These are phyloP conservation scores for Drosophila takahashii DNA, from an alignment of 1,140 invertebrate species.

Conservation along the genomic window DNA sequence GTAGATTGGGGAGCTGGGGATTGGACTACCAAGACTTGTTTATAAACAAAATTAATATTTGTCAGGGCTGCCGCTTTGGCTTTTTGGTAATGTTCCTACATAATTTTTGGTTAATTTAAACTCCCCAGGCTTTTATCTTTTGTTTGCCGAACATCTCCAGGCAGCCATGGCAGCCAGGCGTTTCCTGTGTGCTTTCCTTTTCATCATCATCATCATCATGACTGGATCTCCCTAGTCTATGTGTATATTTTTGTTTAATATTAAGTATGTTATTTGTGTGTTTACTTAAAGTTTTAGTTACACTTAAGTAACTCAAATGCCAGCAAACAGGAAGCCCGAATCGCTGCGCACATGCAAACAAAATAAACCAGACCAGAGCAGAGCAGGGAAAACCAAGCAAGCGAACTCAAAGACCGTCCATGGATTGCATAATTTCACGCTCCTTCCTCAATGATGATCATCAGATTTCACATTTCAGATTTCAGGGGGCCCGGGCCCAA, in stretches of 20 bases:
- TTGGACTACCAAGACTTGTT: constrained; percentile 35
- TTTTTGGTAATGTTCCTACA: constrained; percentile 77
- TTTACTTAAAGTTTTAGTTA: constrained; percentile 83
- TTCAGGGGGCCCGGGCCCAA: constrained; percentile 42
- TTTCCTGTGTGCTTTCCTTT: constrained; percentile 66
- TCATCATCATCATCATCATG: constrained; percentile 33
- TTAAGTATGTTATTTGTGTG: constrained; percentile 83
- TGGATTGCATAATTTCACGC: constrained; percentile 80
- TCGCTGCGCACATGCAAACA: constrained; percentile 75
- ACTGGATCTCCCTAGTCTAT: constrained; percentile 44
- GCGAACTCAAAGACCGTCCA: constrained; percentile 13
- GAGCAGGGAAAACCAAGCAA: neutral
- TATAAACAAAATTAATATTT: constrained; percentile 83
- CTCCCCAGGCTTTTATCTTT: constrained; percentile 79
- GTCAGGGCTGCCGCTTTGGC: constrained; percentile 59
- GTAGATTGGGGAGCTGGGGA: no score
- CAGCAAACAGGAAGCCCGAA: constrained; percentile 72
- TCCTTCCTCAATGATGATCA: constrained; percentile 17
- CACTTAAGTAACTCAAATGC: constrained; percentile 82
- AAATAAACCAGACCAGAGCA: constrained; percentile 64
- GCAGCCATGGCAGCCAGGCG: constrained; percentile 13
- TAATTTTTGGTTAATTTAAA: constrained; percentile 84
- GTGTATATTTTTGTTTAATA: constrained; percentile 83
- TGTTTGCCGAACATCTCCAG: constrained; percentile 50
- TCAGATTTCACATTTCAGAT: constrained; percentile 2